phyloP scores from a whole-genome alignment of 1,140 invertebrate species.

The Drosophila neocordata region DNA sequence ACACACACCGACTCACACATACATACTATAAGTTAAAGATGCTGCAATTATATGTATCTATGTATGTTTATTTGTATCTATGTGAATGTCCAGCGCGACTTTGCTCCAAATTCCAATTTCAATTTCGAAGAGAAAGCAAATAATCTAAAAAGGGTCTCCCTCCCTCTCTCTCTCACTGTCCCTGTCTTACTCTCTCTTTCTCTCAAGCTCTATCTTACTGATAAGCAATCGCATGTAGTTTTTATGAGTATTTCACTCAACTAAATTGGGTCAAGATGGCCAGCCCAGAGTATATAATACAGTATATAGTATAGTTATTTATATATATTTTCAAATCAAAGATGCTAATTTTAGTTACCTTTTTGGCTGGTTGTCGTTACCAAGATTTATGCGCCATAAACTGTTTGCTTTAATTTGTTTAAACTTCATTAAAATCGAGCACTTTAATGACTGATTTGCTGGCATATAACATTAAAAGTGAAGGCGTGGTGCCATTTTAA shows the following conservation, averaged over 20 bases:
- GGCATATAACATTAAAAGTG: constrained; percentile 32
- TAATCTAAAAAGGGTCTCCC: constrained; percentile 46
- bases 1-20: constrained; percentile 3
- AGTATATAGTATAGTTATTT: constrained; percentile 5
- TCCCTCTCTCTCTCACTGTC: not conserved
- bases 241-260: constrained; percentile 73
- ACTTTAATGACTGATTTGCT: constrained; percentile 59
- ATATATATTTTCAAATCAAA: constrained; percentile 65
- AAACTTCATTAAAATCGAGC: constrained; percentile 50
- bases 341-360: constrained; percentile 64
- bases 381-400: constrained; percentile 61
- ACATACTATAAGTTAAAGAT: constrained; percentile 24
- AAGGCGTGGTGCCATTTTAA: constrained; percentile 70
- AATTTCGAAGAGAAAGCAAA: constrained; percentile 62
- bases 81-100: constrained; percentile 35
- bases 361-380: constrained; percentile 28
- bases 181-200: too few species aligned
- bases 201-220: constrained; percentile 2
- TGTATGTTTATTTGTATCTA: constrained; percentile 12
- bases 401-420: constrained; percentile 57
- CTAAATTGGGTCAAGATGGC: constrained; percentile 65
- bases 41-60: constrained; percentile 53
- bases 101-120: constrained; percentile 55
- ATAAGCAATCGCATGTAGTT: constrained; percentile 65
- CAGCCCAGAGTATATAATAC: constrained; percentile 10